A percentile compares a stretch with the other conserved stretches of the same genome.
These are phyloP conservation scores for Microctonus hyperodae DNA, from an alignment of 2,888 invertebrate genomes.

Conservation along the genomic window DNA sequence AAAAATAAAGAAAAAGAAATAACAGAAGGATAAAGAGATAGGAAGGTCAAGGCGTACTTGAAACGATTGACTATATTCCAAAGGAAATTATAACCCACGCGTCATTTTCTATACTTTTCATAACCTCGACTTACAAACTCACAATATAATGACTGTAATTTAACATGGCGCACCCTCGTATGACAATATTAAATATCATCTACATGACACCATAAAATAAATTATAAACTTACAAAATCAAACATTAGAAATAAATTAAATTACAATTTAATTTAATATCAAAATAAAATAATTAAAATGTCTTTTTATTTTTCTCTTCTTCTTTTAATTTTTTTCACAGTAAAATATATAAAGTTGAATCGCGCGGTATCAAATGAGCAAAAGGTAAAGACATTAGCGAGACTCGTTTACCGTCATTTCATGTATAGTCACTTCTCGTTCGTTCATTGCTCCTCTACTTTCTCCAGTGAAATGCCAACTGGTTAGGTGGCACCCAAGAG, in stretches of 20 bases:
- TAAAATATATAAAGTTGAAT: conserved; percentile 8
- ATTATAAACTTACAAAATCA: background rate
- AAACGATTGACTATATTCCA: conserved; percentile 37
- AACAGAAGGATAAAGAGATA: conserved; percentile 15
- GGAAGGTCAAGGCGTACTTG: conserved; percentile 54
- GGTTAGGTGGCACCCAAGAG: conserved; percentile 51
- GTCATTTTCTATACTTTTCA: background rate
- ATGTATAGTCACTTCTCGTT: conserved; percentile 12
- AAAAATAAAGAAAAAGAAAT: conserved; percentile 4
- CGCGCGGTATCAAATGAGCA: background rate
- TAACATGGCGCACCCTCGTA: background rate
- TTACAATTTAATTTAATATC: background rate
- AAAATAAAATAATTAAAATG: background rate
- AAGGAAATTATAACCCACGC: no score
- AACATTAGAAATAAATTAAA: background rate
- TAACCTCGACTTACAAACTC: background rate
- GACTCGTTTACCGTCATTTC: conserved; percentile 44
- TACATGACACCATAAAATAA: background rate
- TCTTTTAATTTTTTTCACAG: background rate
- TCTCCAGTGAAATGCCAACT: conserved; percentile 60
- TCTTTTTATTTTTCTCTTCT: background rate
- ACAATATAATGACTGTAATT: background rate
- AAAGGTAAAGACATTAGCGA: conserved; percentile 31
- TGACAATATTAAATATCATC: background rate
- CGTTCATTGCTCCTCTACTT: conserved; percentile 44